These are phyloP conservation scores for Danionella dracula DNA, from an alignment of 2,797 vertebrate species.

Conservation along the genomic window DNA sequence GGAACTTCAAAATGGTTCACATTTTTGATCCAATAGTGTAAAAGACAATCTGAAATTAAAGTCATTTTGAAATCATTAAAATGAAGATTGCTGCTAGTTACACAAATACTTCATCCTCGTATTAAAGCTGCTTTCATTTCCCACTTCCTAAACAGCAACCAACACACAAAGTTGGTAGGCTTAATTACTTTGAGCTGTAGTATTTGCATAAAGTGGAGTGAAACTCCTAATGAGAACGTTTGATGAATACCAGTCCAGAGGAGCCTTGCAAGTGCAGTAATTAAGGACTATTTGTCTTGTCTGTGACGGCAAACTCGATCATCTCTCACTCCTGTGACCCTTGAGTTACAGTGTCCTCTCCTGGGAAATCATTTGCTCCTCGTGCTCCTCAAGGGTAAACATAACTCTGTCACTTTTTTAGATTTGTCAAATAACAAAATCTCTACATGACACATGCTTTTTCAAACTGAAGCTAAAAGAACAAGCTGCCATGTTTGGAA, in stretches of 20 bases:
- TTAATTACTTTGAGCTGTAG: not conserved
- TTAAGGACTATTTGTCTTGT: conserved; percentile 2
- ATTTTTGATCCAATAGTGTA: too few species aligned
- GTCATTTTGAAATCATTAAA: too few species aligned
- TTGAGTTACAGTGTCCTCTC: not conserved
- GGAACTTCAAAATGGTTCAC: too few species aligned
- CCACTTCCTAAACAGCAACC: not conserved
- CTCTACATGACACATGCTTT: too few species aligned
- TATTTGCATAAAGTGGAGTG: not conserved
- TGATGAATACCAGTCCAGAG: not conserved
- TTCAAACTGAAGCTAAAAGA: too few species aligned
- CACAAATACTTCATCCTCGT: too few species aligned
- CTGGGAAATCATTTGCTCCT: not conserved
- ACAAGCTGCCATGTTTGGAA: too few species aligned
- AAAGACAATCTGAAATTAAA: too few species aligned
- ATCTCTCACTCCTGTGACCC: not conserved
- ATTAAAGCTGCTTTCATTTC: too few species aligned
- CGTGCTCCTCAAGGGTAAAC: not conserved
- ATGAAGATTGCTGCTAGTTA: too few species aligned
- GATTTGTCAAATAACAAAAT: too few species aligned
- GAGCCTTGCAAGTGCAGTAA: not conserved
- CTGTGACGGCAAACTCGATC: not conserved
- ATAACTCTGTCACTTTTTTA: not conserved
- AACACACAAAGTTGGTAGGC: not conserved
- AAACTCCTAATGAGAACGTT: not conserved